Evolutionary conservation across 2,113 vertebrate species (phyloP).

Genomic region (Mastomys natalensis): DNA sequence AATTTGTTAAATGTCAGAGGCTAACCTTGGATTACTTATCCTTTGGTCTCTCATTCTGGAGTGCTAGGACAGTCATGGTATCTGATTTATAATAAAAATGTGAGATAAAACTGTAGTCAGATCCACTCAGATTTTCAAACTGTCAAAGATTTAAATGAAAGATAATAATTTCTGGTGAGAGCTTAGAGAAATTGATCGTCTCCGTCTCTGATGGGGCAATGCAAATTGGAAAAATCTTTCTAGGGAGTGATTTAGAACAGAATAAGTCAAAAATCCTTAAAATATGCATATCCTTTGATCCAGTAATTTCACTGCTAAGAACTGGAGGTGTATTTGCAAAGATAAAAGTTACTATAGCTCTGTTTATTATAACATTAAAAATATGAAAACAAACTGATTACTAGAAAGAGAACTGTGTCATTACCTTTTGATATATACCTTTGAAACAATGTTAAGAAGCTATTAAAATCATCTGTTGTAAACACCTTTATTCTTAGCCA

Average conservation of each 20-base stretch:
- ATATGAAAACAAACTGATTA: conserved; percentile 57
- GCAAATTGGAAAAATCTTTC: conserved; percentile 43
- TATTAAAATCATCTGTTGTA: conserved; percentile 13
- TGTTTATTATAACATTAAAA: conserved; percentile 49
- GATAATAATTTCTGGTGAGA: conserved; percentile 9
- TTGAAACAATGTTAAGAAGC: conserved; percentile 2
- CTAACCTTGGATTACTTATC: not conserved
- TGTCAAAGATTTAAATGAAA: conserved; percentile 57
- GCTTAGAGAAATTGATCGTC: conserved; percentile 22
- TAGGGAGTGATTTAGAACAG: conserved; percentile 47
- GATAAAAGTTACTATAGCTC: conserved; percentile 60
- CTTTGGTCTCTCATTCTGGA: not conserved
- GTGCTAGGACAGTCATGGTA: not conserved
- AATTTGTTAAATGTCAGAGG: not conserved
- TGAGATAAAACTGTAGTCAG: conserved; percentile 16
- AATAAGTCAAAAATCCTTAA: conserved; percentile 49
- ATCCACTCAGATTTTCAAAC: conserved; percentile 8
- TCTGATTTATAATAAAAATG: conserved; percentile 1
- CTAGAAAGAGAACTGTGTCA: conserved; percentile 7
- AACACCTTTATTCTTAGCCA: conserved; percentile 24
- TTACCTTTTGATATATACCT: not conserved
- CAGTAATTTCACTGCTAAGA: conserved; percentile 58
- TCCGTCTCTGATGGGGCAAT: conserved; percentile 7
- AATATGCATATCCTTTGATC: conserved; percentile 64
- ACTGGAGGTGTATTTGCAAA: conserved; percentile 50